Evolutionary conservation across 2,888 invertebrate species (phyloP).

Genomic region (Pseudanteris insignis): DNA sequence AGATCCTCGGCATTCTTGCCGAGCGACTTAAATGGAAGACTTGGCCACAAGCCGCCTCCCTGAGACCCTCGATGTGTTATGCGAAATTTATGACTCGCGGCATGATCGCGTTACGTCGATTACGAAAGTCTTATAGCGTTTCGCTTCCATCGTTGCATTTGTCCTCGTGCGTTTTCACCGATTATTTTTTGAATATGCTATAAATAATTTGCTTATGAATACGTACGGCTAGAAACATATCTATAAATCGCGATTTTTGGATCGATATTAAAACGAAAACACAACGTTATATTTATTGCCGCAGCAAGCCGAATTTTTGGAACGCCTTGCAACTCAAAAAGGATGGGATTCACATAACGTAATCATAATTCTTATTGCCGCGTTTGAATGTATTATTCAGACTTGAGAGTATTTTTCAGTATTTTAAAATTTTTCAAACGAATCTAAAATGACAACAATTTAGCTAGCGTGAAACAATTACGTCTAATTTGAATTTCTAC

Average conservation of each 20-base stretch:
- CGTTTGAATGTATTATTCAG: too few relatives aligned
- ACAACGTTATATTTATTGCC: background rate
- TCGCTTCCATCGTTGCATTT: constrained; percentile 46
- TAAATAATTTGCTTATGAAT: constrained; percentile 42
- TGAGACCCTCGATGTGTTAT: constrained; percentile 49
- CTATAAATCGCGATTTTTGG: background rate
- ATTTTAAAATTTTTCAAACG: too few relatives aligned
- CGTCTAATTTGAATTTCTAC: too few relatives aligned
- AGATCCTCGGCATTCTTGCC: constrained; percentile 51
- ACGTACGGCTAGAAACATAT: constrained; percentile 9
- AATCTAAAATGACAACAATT: too few relatives aligned
- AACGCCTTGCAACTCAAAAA: too few relatives aligned
- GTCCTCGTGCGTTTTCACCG: too few relatives aligned
- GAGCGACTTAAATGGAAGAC: constrained; percentile 60
- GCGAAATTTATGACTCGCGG: constrained; percentile 57
- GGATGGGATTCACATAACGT: too few relatives aligned
- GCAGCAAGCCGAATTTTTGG: background rate
- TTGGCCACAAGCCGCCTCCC: constrained; percentile 56
- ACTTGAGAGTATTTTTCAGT: too few relatives aligned
- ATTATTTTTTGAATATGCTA: constrained; percentile 33
- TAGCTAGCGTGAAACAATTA: too few relatives aligned
- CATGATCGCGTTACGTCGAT: constrained; percentile 60
- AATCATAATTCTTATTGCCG: too few relatives aligned
- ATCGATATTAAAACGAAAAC: too few relatives aligned
- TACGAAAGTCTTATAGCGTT: constrained; percentile 52